phyloP scores from a whole-genome alignment of 2,888 invertebrate species.

The Iphiclides podalirius region DNA sequence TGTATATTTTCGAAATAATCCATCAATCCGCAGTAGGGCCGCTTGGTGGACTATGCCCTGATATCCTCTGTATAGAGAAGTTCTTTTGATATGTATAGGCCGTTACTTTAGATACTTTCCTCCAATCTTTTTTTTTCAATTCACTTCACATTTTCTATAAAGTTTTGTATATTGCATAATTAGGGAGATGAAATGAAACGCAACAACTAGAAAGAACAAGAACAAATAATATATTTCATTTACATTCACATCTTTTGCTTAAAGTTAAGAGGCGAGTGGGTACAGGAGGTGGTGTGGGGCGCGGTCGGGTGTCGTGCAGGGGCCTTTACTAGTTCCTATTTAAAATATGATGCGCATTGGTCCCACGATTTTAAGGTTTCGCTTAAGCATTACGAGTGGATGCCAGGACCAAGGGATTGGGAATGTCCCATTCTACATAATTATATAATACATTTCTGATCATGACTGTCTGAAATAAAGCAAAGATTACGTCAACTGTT shows the following conservation, averaged over 20 bases:
- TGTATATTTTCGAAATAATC: no score
- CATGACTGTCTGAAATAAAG: not conserved
- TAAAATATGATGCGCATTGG: slow-evolving; percentile 38
- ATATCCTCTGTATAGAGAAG: no score
- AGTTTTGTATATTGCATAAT: not conserved
- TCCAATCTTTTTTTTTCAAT: no score
- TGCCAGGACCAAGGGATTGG: slow-evolving; percentile 11
- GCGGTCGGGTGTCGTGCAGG: slow-evolving; percentile 16
- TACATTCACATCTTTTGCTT: slow-evolving; percentile 60
- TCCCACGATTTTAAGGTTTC: slow-evolving; percentile 33
- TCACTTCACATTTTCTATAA: no score
- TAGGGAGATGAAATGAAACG: slow-evolving; percentile 46
- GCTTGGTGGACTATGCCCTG: no score
- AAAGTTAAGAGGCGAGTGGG: slow-evolving; percentile 39
- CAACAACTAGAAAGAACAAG: slow-evolving; percentile 56
- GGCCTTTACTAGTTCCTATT: slow-evolving; percentile 22
- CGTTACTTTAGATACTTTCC: no score
- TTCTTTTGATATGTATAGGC: no score
- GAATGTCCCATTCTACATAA: not conserved
- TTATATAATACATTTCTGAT: not conserved
- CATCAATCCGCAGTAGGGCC: no score
- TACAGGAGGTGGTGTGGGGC: slow-evolving; percentile 36
- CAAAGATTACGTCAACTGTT: no score
- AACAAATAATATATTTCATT: slow-evolving; percentile 73
- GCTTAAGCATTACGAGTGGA: slow-evolving; percentile 11